phyloP scores from a whole-genome alignment of 2,888 invertebrate genomes.

The Lacanobia oleracea region DNA sequence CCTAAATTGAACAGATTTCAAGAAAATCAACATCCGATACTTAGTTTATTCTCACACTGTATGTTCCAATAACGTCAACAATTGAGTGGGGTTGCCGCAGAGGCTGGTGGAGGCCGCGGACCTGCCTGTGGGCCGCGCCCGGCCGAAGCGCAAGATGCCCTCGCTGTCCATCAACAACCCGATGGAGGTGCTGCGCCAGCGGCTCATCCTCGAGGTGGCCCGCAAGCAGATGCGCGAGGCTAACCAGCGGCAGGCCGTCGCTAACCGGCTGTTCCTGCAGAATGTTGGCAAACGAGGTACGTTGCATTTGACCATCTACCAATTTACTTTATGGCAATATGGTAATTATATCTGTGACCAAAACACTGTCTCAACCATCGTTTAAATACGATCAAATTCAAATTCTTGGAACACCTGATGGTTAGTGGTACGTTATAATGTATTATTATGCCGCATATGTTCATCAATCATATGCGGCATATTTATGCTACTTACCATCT shows the following conservation, averaged over 20 bases:
- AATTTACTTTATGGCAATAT: too few species aligned
- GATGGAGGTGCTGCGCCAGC: slow-evolving; percentile 95
- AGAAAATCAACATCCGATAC: too few species aligned
- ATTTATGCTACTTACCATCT: too few species aligned
- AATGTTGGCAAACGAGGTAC: slow-evolving; percentile 94
- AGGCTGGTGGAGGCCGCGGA: slow-evolving; percentile 71
- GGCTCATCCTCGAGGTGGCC: slow-evolving; percentile 95
- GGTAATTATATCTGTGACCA: too few species aligned
- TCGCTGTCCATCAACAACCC: slow-evolving; percentile 97
- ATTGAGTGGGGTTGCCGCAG: slow-evolving; percentile 70
- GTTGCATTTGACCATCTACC: not conserved
- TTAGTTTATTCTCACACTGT: too few species aligned
- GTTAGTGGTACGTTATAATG: too few species aligned
- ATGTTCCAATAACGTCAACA: slow-evolving; percentile 35
- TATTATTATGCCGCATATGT: too few species aligned
- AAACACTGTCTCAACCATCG: not conserved
- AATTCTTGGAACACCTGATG: too few species aligned
- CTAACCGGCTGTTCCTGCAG: slow-evolving; percentile 94
- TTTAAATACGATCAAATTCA: too few species aligned
- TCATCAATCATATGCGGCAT: too few species aligned
- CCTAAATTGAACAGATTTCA: too few species aligned
- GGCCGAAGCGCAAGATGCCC: slow-evolving; percentile 92
- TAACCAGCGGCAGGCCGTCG: slow-evolving; percentile 92
- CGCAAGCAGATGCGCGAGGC: slow-evolving; percentile 95
- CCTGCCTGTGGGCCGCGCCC: slow-evolving; percentile 79